phyloP scores from a whole-genome alignment of 37 sponge, comb jelly and placozoan genomes.

The Eunapius fragilis region DNA sequence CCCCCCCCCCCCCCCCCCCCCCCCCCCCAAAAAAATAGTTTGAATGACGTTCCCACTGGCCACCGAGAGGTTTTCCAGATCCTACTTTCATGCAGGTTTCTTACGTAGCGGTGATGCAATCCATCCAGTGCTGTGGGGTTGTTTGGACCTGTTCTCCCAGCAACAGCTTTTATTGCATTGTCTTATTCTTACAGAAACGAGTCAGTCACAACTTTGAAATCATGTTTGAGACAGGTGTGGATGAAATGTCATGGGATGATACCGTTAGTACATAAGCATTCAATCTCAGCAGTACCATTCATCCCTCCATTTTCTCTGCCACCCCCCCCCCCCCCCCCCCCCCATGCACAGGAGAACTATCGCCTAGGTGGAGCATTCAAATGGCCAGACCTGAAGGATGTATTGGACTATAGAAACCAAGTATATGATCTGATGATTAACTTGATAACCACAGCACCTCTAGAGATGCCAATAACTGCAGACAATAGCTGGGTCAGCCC shows the following conservation, averaged over 20 bases:
- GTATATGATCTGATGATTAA: constrained; percentile 53
- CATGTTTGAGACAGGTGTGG: constrained; percentile 86
- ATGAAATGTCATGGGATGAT: constrained; percentile 90
- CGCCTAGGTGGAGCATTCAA: constrained; percentile 73
- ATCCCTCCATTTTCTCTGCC: too few relatives aligned
- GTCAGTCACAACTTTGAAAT: constrained; percentile 59
- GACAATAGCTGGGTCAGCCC: constrained; percentile 70
- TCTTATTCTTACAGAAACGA: constrained; percentile 67
- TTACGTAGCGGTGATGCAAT: too few relatives aligned
- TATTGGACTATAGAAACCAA: constrained; percentile 54
- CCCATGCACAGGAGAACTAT: constrained; percentile 61
- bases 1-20: too few relatives aligned
- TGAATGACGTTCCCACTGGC: too few relatives aligned
- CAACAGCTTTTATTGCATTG: too few relatives aligned
- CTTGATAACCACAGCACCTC: constrained; percentile 60
- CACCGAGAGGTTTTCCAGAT: too few relatives aligned
- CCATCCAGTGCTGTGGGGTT: too few relatives aligned
- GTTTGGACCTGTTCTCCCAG: too few relatives aligned
- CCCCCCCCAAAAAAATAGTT: too few relatives aligned
- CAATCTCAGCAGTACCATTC: not conserved
- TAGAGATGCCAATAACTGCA: constrained; percentile 65
- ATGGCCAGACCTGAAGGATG: constrained; percentile 66
- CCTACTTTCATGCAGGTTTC: too few relatives aligned
- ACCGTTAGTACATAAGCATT: constrained; percentile 43
- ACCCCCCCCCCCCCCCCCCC: not conserved